Conservation (phyloP, 2,797 vertebrate species). For the Paguma larvata region DNA sequence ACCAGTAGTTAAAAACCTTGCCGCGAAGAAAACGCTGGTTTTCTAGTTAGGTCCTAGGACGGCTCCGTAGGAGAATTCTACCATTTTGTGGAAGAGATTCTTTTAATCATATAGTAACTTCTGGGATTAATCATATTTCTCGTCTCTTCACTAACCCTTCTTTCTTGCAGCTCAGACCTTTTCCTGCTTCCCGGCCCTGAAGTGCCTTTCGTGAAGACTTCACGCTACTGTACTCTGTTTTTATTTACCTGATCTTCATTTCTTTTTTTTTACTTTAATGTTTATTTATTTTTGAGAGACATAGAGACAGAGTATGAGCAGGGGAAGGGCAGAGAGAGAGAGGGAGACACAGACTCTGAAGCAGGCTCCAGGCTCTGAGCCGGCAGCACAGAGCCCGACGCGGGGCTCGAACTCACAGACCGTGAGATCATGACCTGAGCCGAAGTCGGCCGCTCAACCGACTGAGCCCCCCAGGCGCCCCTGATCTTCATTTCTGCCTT, state of each 20-base stretch:
- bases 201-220: neutral
- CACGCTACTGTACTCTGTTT: neutral
- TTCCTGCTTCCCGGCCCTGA: neutral
- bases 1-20: neutral
- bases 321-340: too few species aligned
- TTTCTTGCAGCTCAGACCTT: neutral
- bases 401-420: too few species aligned
- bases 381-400: too few species aligned
- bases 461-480: too few species aligned
- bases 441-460: too few species aligned
- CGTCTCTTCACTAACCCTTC: neutral
- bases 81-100: neutral
- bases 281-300: too few species aligned
- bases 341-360: too few species aligned
- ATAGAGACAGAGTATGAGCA: too few species aligned
- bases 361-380: too few species aligned
- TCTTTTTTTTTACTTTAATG: too few species aligned
- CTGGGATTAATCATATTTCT: neutral
- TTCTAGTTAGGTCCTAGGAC: neutral
- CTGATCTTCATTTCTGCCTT: neutral
- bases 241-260: neutral
- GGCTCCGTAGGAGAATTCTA: neutral
- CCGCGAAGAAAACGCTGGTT: neutral
- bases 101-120: neutral
- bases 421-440: too few species aligned